A percentile compares a stretch with the other conserved stretches of the same genome.
phyloP scores from a whole-genome alignment of 2,797 vertebrate species.

The Podargus strigoides region DNA sequence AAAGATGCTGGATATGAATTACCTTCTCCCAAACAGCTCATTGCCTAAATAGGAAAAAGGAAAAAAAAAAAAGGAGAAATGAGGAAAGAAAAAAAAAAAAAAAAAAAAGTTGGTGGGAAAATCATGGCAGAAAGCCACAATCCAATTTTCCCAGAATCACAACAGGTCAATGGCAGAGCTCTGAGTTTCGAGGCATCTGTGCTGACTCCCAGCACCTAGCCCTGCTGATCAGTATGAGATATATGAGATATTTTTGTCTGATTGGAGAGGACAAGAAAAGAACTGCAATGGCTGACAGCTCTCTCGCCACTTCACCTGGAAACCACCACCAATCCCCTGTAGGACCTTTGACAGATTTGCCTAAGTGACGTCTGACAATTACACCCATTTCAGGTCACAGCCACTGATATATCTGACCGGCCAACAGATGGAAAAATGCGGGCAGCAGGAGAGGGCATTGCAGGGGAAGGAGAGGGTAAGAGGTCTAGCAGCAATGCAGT shows the following conservation, averaged over 20 bases:
- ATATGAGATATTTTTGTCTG: background rate
- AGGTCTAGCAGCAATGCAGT: background rate
- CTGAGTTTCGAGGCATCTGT: background rate
- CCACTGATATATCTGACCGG: background rate
- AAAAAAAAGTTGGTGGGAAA: background rate
- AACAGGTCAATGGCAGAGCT: background rate
- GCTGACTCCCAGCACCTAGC: background rate
- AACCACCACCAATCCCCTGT: background rate
- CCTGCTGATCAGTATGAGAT: background rate
- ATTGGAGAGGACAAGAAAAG: background rate
- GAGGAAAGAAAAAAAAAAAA: background rate
- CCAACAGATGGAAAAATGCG: background rate
- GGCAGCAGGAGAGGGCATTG: background rate
- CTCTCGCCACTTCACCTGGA: background rate
- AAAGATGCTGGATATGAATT: background rate
- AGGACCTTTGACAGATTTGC: background rate
- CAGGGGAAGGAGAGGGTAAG: background rate
- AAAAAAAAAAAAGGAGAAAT: background rate
- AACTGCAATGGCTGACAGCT: background rate
- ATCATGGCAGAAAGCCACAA: background rate
- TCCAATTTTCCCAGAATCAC: constrained; percentile 14
- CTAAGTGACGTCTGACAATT: too few relatives aligned
- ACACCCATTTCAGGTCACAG: background rate
- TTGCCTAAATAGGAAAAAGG: constrained; percentile 30
- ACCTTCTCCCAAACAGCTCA: constrained; percentile 7